Conservation (phyloP, 1,140 invertebrate genomes). For the Leptinotarsa defecta region DNA sequence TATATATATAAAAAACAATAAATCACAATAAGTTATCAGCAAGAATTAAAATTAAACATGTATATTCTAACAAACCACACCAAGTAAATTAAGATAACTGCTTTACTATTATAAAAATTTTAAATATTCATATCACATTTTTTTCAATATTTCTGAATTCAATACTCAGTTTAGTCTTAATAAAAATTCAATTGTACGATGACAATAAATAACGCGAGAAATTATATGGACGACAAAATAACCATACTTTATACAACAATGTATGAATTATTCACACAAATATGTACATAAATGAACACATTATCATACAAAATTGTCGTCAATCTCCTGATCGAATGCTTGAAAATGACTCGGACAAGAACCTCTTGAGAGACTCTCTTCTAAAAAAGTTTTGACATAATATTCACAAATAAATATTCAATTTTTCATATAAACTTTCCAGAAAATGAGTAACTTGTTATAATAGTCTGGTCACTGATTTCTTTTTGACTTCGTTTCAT, state of each 20-base stretch:
- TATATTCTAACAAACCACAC: not conserved
- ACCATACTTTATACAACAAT: not conserved
- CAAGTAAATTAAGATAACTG: not conserved
- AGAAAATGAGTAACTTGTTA: too few species aligned
- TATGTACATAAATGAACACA: conserved; percentile 16
- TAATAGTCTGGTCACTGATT: too few species aligned
- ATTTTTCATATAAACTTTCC: too few species aligned
- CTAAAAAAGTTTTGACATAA: too few species aligned
- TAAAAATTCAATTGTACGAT: not conserved
- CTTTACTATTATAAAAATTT: not conserved
- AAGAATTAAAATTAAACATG: not conserved
- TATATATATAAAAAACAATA: not conserved
- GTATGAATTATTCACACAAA: conserved; percentile 11
- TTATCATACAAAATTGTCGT: not conserved
- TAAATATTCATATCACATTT: conserved; percentile 19
- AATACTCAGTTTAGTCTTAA: conserved; percentile 9
- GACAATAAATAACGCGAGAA: conserved; percentile 6
- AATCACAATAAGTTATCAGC: conserved; percentile 1
- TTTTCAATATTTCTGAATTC: conserved; percentile 8
- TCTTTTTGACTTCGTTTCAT: conserved; percentile 5
- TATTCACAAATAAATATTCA: too few species aligned
- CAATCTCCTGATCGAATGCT: not conserved
- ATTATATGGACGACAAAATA: not conserved
- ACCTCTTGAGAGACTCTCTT: too few species aligned
- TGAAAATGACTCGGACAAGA: too few species aligned